A percentile compares a stretch with the other conserved stretches of the same genome.
Conservation (phyloP, 2,113 vertebrate genomes). For the Bubo scandiacus region DNA sequence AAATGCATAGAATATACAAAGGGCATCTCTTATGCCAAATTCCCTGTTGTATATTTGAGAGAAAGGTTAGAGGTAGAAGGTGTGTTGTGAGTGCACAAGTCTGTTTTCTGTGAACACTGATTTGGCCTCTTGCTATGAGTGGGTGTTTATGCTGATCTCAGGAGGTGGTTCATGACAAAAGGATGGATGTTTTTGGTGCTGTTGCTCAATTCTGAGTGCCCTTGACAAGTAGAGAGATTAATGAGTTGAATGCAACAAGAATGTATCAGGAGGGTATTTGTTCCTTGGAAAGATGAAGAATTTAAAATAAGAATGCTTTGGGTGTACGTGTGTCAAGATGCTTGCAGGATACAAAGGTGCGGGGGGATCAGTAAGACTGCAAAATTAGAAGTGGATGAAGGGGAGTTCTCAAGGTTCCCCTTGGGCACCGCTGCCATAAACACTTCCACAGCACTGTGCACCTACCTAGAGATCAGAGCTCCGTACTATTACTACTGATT, state of each 20-base stretch:
- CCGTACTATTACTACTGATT: not conserved
- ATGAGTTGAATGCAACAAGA: not conserved
- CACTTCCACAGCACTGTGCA: not conserved
- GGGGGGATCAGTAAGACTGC: not conserved
- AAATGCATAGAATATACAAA: not conserved
- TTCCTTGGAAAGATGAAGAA: conserved; percentile 16
- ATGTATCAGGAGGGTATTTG: not conserved
- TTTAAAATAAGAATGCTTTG: not conserved
- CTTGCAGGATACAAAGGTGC: not conserved
- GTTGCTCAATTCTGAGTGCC: not conserved
- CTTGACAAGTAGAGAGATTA: conserved; percentile 34
- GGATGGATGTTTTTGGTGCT: conserved; percentile 7
- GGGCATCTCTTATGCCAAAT: not conserved
- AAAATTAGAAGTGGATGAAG: not conserved
- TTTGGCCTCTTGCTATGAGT: not conserved
- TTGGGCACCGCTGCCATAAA: not conserved
- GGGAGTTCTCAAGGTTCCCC: not conserved
- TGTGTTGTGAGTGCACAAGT: not conserved
- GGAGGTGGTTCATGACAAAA: not conserved
- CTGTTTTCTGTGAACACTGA: not conserved
- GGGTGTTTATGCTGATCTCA: not conserved
- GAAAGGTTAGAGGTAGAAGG: not conserved
- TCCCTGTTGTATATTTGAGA: not conserved
- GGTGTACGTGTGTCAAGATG: not conserved
- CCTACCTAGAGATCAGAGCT: not conserved